Evolutionary conservation across 2,113 vertebrate genomes (phyloP).

Genomic region (Percina caprodes): DNA sequence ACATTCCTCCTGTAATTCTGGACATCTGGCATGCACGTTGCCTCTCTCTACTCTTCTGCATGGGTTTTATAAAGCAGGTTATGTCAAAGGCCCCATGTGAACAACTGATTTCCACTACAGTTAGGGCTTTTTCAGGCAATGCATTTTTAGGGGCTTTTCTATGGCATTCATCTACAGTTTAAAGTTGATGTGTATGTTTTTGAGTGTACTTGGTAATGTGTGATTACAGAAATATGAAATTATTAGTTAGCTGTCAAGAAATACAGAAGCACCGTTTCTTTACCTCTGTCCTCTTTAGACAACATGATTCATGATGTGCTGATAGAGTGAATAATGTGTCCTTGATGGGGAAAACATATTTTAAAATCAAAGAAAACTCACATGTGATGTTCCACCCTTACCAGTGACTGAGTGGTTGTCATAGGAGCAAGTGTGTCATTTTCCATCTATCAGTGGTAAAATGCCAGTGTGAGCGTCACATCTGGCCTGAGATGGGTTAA

Average conservation of each 20-base stretch:
- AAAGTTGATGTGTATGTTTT: neutral
- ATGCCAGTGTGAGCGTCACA: slow-evolving; percentile 34
- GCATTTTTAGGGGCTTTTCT: neutral
- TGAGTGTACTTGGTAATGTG: neutral
- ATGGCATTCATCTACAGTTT: neutral
- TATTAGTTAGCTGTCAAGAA: slow-evolving; percentile 5
- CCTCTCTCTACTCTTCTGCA: slow-evolving; percentile 41
- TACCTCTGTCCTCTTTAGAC: slow-evolving; percentile 4
- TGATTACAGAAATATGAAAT: neutral
- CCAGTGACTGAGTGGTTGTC: slow-evolving; percentile 1
- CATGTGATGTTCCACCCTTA: slow-evolving; percentile 44
- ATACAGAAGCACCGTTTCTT: neutral
- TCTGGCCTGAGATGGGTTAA: slow-evolving; percentile 56
- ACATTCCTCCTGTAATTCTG: slow-evolving; percentile 81
- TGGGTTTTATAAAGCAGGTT: slow-evolving; percentile 61
- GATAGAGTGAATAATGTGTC: slow-evolving; percentile 36
- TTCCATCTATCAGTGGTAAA: slow-evolving; percentile 33
- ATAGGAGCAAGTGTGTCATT: slow-evolving; percentile 37
- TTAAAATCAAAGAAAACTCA: slow-evolving; percentile 39
- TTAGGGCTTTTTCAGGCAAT: slow-evolving; percentile 28
- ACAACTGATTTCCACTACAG: slow-evolving; percentile 27
- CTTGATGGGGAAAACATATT: slow-evolving; percentile 50
- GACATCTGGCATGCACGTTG: slow-evolving; percentile 81
- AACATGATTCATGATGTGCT: slow-evolving; percentile 58
- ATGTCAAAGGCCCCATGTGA: slow-evolving; percentile 59